These are phyloP conservation scores for Capromys pilorides DNA, from an alignment of 2,797 vertebrate genomes.

Conservation along the genomic window DNA sequence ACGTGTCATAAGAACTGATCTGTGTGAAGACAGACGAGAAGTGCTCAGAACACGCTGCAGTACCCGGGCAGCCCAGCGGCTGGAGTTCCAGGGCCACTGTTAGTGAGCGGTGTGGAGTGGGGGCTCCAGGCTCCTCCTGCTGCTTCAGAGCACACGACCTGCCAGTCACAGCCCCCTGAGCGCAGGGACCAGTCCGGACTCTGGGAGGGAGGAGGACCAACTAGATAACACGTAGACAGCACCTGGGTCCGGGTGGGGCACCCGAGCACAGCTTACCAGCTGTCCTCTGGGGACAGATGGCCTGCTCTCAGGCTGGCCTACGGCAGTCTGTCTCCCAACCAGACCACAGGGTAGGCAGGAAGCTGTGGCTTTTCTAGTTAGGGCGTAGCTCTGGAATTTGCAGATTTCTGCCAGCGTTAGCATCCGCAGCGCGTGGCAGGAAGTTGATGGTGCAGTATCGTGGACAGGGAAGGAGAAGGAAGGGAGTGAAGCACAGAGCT, in stretches of 20 bases:
- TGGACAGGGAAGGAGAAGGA: background rate
- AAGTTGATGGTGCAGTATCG: background rate
- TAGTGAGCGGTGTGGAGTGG: fast-evolving
- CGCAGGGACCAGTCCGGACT: background rate
- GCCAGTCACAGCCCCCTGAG: background rate
- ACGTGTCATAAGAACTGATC: background rate
- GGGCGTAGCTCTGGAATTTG: background rate
- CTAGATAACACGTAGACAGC: too few species aligned
- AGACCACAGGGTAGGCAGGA: background rate
- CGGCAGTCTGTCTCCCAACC: background rate
- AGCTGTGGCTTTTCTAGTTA: background rate
- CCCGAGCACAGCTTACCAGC: background rate
- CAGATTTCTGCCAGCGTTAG: background rate
- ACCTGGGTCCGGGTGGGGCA: background rate
- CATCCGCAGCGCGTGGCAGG: fast-evolving
- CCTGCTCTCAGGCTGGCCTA: background rate
- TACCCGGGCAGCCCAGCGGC: background rate
- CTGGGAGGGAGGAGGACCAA: background rate
- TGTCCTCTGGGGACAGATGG: background rate
- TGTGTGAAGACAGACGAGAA: background rate
- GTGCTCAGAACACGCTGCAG: fast-evolving
- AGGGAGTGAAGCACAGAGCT: background rate
- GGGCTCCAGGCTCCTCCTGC: background rate
- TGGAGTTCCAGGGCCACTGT: fast-evolving
- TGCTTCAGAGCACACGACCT: fast-evolving